Base-by-base conservation (phyloP, 2,888 invertebrate species). In the Drosophila affinis region DNA sequence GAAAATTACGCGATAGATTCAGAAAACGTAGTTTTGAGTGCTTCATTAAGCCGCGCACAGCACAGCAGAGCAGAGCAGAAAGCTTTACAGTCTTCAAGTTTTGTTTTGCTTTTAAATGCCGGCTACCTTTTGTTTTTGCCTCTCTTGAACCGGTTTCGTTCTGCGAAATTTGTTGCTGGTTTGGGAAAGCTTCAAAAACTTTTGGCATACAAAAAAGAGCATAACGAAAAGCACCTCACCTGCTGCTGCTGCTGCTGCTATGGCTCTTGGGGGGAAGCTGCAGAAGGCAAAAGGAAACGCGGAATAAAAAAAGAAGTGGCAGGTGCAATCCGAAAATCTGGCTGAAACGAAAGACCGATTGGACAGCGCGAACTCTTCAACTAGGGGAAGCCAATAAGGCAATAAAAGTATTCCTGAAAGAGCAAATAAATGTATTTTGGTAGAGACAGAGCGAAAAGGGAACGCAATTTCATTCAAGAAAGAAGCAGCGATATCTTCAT, bases 211-310 rank as follows among this genome's bases (percentile, higher is more conserved):
- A 49, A 18, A 60, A 67, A 55, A 45, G 21, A 54, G 7, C 27
- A 70, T 9, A 48, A 52, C 55, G 59, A 60, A 72, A 47, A 55
- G 39, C 72, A 72, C 72, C 72, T n/a, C n/a, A n/a, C n/a, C n/a
- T n/a, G n/a, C n/a, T 72, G 72, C 72, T 72, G 47, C 27, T 45
- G 24, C 24, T 24, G 24, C 21, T 21, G 21, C 21, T 21, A n/a
- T 44, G 18, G 24, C 49, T 55, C 49, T 18, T 27, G 24, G 24
- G 44, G 29, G 46, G 45, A 69, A 71, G 45, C 47, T 63, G 63
- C 32, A 45, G 17, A 67, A 32, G 54, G 54, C 44, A 55, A 45
- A 27, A 56, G 27, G 12, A 51, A 59, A 44, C 57, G 27, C 27
- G 9, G 9, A 29, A 48, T 34, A 34, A 48, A 57, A 32, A 24